A percentile compares a stretch with the other conserved stretches of the same genome.
Conservation (phyloP, 1,140 invertebrate species). For the Portunus trituberculatus region DNA sequence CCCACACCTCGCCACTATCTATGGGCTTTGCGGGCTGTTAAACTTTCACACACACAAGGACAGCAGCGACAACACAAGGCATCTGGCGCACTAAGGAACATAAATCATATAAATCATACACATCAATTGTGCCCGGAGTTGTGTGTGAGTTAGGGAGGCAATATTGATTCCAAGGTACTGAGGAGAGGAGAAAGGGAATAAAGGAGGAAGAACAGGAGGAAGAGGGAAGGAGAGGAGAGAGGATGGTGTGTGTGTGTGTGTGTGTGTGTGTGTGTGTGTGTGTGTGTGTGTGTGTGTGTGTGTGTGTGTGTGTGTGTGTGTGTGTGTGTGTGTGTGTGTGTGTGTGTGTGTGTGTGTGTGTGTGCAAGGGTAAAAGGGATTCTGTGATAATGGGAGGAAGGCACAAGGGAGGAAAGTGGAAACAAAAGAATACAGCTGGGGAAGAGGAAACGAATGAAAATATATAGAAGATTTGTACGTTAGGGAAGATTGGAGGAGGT, state of each 20-base stretch:
- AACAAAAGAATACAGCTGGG: not conserved
- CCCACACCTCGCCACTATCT: too few relatives aligned
- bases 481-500: too few relatives aligned
- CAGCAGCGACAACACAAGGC: not conserved
- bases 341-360: not conserved
- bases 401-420: constrained; percentile 3
- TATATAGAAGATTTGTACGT: not conserved
- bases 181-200: not conserved
- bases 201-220: too few relatives aligned
- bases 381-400: not conserved
- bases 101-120: not conserved
- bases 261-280: too few relatives aligned
- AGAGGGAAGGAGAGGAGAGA: not conserved
- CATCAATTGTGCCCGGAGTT: not conserved
- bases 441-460: not conserved
- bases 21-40: too few relatives aligned
- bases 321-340: too few relatives aligned
- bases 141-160: not conserved
- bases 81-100: not conserved
- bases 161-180: not conserved
- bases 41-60: not conserved
- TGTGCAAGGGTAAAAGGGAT: not conserved
- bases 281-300: too few relatives aligned
- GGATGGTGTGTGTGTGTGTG: too few relatives aligned
- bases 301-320: too few relatives aligned